Evolutionary conservation across 53 echinoderm and acorn worm species (phyloP).

Genomic region (Crossaster papposus): DNA sequence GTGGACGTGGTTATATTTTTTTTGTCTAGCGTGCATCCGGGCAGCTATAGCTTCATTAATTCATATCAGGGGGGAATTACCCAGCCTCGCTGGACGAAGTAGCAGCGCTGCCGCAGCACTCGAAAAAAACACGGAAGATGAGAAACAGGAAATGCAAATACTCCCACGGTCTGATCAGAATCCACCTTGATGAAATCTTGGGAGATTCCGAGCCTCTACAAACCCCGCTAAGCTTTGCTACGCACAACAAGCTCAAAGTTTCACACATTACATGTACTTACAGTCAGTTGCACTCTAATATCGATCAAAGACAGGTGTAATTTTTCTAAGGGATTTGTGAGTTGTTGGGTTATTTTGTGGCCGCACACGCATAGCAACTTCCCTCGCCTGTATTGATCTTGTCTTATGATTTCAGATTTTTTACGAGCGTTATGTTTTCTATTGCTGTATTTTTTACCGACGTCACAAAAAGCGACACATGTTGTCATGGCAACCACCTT

Average conservation of each 20-base stretch:
- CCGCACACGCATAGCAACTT: conserved; percentile 11
- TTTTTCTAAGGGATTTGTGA: neutral
- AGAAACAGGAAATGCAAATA: neutral
- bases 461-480: conserved; percentile 1
- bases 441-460: conserved; percentile 20
- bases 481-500: conserved; percentile 22
- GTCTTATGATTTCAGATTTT: neutral
- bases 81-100: neutral
- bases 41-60: neutral
- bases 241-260: neutral
- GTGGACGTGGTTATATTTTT: no score
- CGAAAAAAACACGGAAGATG: neutral
- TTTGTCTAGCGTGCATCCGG: neutral
- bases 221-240: neutral
- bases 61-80: neutral
- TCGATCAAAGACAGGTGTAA: conserved; percentile 10
- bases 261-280: neutral
- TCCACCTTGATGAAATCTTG: neutral
- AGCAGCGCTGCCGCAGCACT: neutral
- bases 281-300: neutral
- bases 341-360: neutral
- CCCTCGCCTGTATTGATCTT: conserved; percentile 2
- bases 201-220: neutral
- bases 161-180: neutral
- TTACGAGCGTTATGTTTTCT: neutral